These are phyloP conservation scores for Enteromius paludinosus DNA, from an alignment of 2,797 vertebrate species.

Conservation along the genomic window DNA sequence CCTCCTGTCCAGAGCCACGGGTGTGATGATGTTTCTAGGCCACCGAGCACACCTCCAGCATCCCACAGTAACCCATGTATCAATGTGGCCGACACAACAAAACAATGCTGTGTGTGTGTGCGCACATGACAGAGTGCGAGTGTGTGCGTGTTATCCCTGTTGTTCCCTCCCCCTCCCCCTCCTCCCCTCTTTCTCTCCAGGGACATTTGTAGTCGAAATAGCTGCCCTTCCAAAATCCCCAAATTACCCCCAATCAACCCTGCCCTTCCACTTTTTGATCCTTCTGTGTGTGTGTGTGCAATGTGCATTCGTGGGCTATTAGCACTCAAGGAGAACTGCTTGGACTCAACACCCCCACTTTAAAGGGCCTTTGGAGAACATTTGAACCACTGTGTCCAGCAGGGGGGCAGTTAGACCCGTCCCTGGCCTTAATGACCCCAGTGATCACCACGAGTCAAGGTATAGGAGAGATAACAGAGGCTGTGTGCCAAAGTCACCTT, in stretches of 20 bases:
- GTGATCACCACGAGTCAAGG: slow-evolving; percentile 7
- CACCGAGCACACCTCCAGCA: slow-evolving; percentile 48
- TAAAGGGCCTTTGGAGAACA: slow-evolving; percentile 2
- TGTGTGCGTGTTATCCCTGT: slow-evolving; percentile 5
- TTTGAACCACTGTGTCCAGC: not conserved
- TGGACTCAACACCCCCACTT: not conserved
- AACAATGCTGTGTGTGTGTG: slow-evolving; percentile 21
- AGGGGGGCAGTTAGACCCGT: not conserved
- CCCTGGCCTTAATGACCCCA: not conserved
- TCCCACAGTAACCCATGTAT: slow-evolving; percentile 43
- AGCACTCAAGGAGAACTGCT: slow-evolving; percentile 25
- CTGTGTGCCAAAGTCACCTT: slow-evolving; percentile 50
- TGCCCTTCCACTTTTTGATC: slow-evolving; percentile 49
- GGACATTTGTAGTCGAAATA: slow-evolving; percentile 49
- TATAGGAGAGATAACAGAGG: slow-evolving; percentile 20
- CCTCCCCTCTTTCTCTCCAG: slow-evolving; percentile 1
- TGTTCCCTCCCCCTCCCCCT: slow-evolving; percentile 13
- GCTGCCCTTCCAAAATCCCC: slow-evolving; percentile 53
- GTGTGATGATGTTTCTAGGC: slow-evolving; percentile 47
- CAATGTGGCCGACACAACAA: slow-evolving; percentile 13
- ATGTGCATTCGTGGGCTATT: slow-evolving; percentile 9
- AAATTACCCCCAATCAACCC: slow-evolving; percentile 62
- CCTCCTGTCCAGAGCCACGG: slow-evolving; percentile 20
- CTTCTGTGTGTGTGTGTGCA: slow-evolving; percentile 8
- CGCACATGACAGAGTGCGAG: slow-evolving; percentile 11